These are phyloP conservation scores for Caenorhabditis briggsae DNA, from an alignment of 1,140 invertebrate species.

Conservation along the genomic window DNA sequence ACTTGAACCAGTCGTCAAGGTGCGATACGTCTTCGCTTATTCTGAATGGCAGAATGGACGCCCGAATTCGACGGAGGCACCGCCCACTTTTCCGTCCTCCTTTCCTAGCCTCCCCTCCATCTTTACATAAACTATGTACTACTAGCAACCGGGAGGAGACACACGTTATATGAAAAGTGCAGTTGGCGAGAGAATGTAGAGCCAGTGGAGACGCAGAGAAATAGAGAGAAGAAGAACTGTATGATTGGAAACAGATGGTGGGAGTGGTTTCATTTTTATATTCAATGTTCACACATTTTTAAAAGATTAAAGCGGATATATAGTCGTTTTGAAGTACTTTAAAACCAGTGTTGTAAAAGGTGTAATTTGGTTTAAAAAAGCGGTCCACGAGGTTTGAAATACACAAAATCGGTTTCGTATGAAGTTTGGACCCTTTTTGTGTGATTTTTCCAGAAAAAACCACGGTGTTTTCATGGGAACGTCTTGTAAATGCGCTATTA, in stretches of 20 bases:
- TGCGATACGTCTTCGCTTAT: neutral
- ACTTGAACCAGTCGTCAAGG: constrained; percentile 48
- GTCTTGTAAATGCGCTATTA: no score
- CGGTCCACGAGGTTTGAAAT: no score
- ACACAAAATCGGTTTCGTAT: no score
- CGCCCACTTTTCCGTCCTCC: neutral
- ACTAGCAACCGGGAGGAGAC: neutral
- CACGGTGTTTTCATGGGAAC: no score
- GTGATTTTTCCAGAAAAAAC: no score
- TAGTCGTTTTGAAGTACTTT: no score
- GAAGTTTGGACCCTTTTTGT: no score
- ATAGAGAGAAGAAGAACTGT: neutral
- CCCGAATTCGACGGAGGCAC: neutral
- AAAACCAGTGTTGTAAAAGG: no score
- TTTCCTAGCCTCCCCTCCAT: neutral
- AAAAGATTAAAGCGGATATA: no score
- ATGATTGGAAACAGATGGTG: neutral
- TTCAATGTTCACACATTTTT: neutral
- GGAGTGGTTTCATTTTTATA: neutral
- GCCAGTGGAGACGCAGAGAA: constrained; percentile 29
- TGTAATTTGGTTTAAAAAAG: no score
- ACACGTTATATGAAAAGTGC: constrained; percentile 16
- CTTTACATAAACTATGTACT: constrained; percentile 16
- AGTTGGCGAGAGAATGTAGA: neutral
- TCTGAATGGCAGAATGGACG: constrained; percentile 14